Conservation (phyloP, 1,140 invertebrate species). For the Conus betulinus region DNA sequence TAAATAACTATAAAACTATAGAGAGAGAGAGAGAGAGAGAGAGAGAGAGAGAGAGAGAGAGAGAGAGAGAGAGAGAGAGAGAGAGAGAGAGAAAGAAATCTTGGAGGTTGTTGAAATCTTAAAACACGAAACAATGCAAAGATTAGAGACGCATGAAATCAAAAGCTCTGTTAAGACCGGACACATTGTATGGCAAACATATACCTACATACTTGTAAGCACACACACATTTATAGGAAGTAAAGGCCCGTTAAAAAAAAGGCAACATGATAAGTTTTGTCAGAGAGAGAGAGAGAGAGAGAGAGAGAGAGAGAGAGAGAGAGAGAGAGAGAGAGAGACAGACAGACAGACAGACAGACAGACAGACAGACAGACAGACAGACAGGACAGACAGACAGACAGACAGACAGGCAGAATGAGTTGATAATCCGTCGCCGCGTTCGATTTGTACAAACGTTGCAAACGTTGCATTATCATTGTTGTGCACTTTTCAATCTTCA, state of each 20-base stretch:
- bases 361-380: neutral
- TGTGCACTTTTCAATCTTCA: no score
- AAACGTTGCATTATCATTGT: no score
- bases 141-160: neutral
- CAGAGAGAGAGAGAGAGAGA: slow-evolving; percentile 9
- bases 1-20: no score
- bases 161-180: neutral
- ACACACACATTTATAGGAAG: no score
- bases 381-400: no score
- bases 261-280: neutral
- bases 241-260: neutral
- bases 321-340: slow-evolving; percentile 9
- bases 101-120: neutral
- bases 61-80: neutral
- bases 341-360: neutral
- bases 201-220: neutral
- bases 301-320: slow-evolving; percentile 17
- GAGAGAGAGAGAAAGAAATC: neutral
- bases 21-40: no score
- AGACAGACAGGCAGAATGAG: no score
- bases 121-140: neutral
- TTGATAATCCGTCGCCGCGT: no score
- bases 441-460: no score
- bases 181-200: neutral
- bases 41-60: no score